A percentile compares a stretch with the other conserved stretches of the same genome.
These are phyloP conservation scores for Acanthosepion pharaonis DNA, from an alignment of 2,888 invertebrate genomes.

Conservation along the genomic window DNA sequence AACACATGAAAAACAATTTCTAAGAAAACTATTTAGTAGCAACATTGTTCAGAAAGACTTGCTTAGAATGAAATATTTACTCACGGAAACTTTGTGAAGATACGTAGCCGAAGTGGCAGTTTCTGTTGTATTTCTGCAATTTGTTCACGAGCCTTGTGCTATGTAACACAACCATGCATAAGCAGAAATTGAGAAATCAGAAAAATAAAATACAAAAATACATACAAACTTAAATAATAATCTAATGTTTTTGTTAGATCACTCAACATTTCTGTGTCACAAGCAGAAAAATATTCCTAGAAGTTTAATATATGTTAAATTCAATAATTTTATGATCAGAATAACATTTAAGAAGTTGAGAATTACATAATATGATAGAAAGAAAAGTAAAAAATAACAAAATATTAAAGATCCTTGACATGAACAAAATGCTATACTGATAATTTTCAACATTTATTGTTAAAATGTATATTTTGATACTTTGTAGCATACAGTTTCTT, in stretches of 20 bases:
- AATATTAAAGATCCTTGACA: too few relatives aligned
- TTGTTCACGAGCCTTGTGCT: constrained; percentile 94
- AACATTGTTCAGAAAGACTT: neutral
- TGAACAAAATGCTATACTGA: too few relatives aligned
- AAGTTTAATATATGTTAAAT: too few relatives aligned
- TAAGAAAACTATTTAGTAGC: neutral
- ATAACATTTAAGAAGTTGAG: neutral
- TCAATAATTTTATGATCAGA: too few relatives aligned
- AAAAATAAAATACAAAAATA: neutral
- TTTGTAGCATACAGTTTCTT: too few relatives aligned
- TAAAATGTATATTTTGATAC: too few relatives aligned
- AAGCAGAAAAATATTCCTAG: too few relatives aligned
- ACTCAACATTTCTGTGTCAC: too few relatives aligned
- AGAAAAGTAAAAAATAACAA: neutral
- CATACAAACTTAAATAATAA: constrained; percentile 24
- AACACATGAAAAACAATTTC: too few relatives aligned
- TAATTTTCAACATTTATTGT: too few relatives aligned
- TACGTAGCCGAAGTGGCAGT: constrained; percentile 92
- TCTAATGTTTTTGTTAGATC: neutral
- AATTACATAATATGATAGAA: neutral
- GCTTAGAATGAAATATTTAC: constrained; percentile 55
- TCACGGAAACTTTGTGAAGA: constrained; percentile 96
- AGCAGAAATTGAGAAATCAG: neutral
- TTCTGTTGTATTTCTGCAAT: constrained; percentile 98
- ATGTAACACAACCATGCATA: constrained; percentile 47